Evolutionary conservation across 2,113 vertebrate species (phyloP), one percentile per base, ranked within the genome.

Genomic region (Acanthisitta chloris): DNA sequence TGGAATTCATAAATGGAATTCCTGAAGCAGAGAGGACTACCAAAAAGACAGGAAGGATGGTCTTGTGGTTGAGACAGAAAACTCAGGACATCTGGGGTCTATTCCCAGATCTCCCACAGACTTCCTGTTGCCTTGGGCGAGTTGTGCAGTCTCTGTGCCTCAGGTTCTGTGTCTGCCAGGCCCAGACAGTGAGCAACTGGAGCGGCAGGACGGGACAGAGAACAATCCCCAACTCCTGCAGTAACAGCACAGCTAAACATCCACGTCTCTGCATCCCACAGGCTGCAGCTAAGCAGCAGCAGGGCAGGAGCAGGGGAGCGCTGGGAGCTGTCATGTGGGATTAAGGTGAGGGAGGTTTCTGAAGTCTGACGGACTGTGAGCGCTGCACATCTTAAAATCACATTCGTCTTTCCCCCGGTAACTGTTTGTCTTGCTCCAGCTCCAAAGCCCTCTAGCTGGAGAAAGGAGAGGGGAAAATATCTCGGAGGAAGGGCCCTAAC

Each of bases 71-170:
- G 79, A 93, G 80, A 78, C 88, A 76, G 51, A 96, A 82, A 87
- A 87, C 81, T 95, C 45, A 4, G 88, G 94, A 95, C 96, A 96
- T 94, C 93, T 96, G 94, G 94, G 92, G 92, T 90, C 82, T 73
- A 76, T 96, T 97, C 91, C 86, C 78, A 96, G 94, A 89, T 96
- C 93, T 96, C 88, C 96, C 92, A 86, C 96, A 93, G 92, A 95
- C 36, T 96, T 96, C 96, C 88, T 92, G 86, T 90, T 94, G 93
- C 96, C 94, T 88, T 76, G 82, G 65, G 92, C 95, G 72, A 88
- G 71, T 81, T 74, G 88, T 80, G 94, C 31, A 18, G 80, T 84
- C 73, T 29, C 51, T 38, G 67, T 96, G 94, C 94, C 95, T 96
- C 93, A 93, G 94, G 95, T 97, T 86, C 96, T 90, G 59, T n/a